Base-by-base conservation (phyloP, 2,113 vertebrate genomes). In the Chloropsis cyanopogon region DNA sequence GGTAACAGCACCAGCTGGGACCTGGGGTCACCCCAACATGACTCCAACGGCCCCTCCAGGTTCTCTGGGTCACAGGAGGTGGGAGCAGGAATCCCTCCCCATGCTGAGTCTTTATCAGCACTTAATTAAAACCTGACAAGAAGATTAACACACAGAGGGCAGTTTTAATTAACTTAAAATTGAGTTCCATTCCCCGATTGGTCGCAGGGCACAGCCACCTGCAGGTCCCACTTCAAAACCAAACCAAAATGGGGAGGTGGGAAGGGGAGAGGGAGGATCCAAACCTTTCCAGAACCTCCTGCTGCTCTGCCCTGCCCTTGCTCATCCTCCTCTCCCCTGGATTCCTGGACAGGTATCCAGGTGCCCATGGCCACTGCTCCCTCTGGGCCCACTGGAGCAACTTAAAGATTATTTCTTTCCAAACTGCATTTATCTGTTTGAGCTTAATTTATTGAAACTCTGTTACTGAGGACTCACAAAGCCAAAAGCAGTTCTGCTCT, bases 71-170 rank as follows among this genome's bases (percentile, higher is more conserved):
- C 4, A 0, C 44, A 25, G 82, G 54, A 64, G 88, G 29, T 69
- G 79, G 73, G 87, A 83, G 29, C n/a, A 49, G 91, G 52, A 81
- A 77, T 37, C 14, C 79, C 89, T 90, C n/a, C 66, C 42, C 91
- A 87, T 60, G 90, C 92, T 96, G 92, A 91, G 93, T 68, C 84
- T 98, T 95, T 92, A 97, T 93, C 93, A 96, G 94, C 82, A 84
- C 92, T 97, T 98, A 98, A 98, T 98, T 98, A 98, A 98, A 98
- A 97, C 81, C 95, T 97, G 96, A 97, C 97, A 97, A 96, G 97
- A 97, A 97, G 97, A 98, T 98, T 96, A 98, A 97, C 96, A 96
- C 96, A 83, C 73, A 95, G 95, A 98, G 97, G 97, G 95, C 96
- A 96, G 84, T 86, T 98, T 98, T 98, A 98, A 98, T 98, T 97